Base-by-base conservation (phyloP, 2,797 vertebrate species). In the Amniataba percoides region DNA sequence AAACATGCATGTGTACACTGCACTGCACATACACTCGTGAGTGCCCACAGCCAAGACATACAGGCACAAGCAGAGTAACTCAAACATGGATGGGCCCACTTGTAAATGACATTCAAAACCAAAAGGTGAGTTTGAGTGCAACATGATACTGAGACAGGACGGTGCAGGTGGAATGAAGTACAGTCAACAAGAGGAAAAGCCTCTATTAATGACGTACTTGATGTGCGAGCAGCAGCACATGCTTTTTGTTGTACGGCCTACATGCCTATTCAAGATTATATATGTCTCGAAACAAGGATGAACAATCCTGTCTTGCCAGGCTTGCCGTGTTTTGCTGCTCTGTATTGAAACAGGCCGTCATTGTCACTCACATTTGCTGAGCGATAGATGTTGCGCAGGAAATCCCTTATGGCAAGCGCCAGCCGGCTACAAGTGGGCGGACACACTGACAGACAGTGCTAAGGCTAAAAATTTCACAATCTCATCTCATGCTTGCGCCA, bases 381-480 rank as follows among this genome's bases (percentile, higher is more conserved):
- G 86, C 78, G 74, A 88, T 86, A 73, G 78, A 87, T 82, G 87
- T 76, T 77, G 67, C 71, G 82, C 88, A 90, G 94, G 91, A 93
- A 94, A 94, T 92, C 94, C 93, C 92, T 93, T 45, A 91, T 82
- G 88, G 87, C 83, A 61, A 90, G 82, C 62, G 64, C 40, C 88
- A 77, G 83, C 46, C 81, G 72, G 88, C 89, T 85, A 90, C 86
- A 88, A 93, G 92, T 90, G 83, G 90, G 93, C 80, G 82, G 87
- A 90, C 78, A 75, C 85, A 34, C 80, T 64, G 81, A 87, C 81
- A 92, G 91, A 92, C 87, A 55, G 80, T 1, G 68, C 83, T 67
- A 59, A 80, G 80, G 83, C 89, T 89, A 90, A 92, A 93, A 89
- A 93, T 92, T 86, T 92, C 91, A 92, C 88, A 85, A 79, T 93